Conservation (phyloP, 2,888 invertebrate genomes). For the Epinotia ramella region DNA sequence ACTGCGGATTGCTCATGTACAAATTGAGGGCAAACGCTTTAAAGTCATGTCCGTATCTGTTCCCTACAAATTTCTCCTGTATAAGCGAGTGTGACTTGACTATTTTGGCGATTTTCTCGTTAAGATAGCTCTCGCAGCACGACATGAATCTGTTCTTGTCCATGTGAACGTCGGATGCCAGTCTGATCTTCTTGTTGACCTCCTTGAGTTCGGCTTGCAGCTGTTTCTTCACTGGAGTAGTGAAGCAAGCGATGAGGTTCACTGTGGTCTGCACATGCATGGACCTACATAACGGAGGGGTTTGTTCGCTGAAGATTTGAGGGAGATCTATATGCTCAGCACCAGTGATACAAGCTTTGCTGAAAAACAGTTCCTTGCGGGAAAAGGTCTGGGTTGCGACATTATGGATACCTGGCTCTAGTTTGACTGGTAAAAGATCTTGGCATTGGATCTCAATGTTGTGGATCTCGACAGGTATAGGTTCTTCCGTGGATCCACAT, state of each 20-base stretch:
- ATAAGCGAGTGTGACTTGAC: slow-evolving; percentile 27
- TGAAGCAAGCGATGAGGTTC: background rate
- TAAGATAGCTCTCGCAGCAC: slow-evolving; percentile 16
- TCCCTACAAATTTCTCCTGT: slow-evolving; percentile 24
- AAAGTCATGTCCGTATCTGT: slow-evolving; percentile 24
- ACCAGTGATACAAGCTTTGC: background rate
- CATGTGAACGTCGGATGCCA: background rate
- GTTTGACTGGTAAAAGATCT: slow-evolving; percentile 11
- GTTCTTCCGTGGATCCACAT: background rate
- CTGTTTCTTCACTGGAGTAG: background rate
- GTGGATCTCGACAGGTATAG: background rate
- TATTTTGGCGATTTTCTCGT: slow-evolving; percentile 17
- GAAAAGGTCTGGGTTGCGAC: slow-evolving; percentile 7
- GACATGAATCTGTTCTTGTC: slow-evolving; percentile 10
- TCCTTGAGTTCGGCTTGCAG: slow-evolving; percentile 2
- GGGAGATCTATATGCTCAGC: slow-evolving; percentile 1
- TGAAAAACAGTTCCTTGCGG: background rate
- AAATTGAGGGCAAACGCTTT: slow-evolving; percentile 31
- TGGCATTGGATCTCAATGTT: slow-evolving; percentile 11
- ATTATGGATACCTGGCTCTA: background rate
- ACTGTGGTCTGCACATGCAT: background rate
- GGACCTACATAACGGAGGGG: background rate
- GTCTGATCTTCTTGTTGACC: background rate
- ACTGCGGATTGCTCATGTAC: slow-evolving; percentile 25
- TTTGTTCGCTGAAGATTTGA: background rate